phyloP scores from a whole-genome alignment of 64 coral and sea anemone species.

The Trachythela sp. region DNA sequence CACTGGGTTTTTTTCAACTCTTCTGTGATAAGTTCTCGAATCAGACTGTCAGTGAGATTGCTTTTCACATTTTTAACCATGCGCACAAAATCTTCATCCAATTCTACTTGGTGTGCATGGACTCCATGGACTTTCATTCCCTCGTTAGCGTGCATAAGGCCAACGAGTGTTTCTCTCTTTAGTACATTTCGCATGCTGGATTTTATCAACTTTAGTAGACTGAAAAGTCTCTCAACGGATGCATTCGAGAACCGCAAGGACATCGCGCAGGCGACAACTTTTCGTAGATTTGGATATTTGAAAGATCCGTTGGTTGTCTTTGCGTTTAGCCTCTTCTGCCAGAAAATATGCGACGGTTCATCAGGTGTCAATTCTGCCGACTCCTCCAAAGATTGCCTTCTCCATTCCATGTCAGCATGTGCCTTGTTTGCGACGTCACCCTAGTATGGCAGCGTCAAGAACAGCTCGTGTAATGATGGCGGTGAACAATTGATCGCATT shows the following conservation, averaged over 20 bases:
- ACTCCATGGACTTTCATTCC: constrained; percentile 30
- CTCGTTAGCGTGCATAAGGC: background rate
- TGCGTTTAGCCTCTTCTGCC: background rate
- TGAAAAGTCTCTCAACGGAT: constrained; percentile 1
- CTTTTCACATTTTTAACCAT: background rate
- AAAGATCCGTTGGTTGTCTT: background rate
- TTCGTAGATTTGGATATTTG: background rate
- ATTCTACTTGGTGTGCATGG: constrained; percentile 8
- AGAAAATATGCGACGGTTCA: background rate
- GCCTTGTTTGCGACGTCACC: background rate
- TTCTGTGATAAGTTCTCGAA: background rate
- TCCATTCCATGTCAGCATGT: background rate
- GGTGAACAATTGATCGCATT: background rate
- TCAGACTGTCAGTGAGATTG: background rate
- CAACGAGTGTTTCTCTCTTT: constrained; percentile 13
- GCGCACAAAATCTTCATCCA: background rate
- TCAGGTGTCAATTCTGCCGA: background rate
- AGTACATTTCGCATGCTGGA: background rate
- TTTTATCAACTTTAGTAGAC: background rate
- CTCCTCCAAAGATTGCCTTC: background rate
- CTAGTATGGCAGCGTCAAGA: background rate
- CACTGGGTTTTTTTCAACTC: background rate
- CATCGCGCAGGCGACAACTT: constrained; percentile 9
- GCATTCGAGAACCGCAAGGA: background rate
- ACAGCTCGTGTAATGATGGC: background rate